Conservation (phyloP, 2,888 invertebrate genomes). For the Julus scandinavius region DNA sequence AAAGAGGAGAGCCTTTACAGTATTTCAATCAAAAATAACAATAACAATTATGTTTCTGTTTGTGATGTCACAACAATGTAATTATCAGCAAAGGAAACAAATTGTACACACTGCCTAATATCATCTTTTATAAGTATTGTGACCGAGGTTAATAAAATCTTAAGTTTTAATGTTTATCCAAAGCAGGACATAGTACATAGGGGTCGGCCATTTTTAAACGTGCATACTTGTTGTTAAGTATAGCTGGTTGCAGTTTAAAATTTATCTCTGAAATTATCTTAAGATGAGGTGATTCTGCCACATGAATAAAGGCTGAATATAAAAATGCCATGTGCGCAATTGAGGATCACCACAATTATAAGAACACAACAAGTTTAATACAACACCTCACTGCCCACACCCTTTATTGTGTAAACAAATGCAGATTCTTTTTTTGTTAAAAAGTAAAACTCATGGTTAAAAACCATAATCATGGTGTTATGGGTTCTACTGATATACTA, state of each 20-base stretch:
- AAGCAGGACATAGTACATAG: neutral
- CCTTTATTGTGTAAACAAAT: slow-evolving; percentile 29
- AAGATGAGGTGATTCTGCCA: neutral
- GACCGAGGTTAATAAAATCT: no score
- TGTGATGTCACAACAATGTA: neutral
- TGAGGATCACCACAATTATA: neutral
- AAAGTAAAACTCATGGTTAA: slow-evolving; percentile 14
- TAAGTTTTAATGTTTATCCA: neutral
- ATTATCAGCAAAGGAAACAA: neutral
- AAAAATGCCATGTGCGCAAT: neutral
- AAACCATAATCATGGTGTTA: neutral
- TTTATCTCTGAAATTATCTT: slow-evolving; percentile 9
- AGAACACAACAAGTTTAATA: slow-evolving; percentile 13
- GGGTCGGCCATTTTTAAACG: neutral
- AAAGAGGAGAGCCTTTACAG: no score
- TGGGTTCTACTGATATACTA: slow-evolving; percentile 34
- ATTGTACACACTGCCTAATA: neutral
- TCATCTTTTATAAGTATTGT: no score
- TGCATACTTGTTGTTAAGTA: neutral
- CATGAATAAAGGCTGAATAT: neutral
- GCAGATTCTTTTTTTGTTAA: neutral
- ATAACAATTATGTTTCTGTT: neutral
- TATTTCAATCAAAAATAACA: neutral
- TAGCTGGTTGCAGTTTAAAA: neutral
- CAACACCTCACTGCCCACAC: neutral